Base-by-base conservation (phyloP, 92 coral and sea anemone genomes). In the Porites cylindrica region DNA sequence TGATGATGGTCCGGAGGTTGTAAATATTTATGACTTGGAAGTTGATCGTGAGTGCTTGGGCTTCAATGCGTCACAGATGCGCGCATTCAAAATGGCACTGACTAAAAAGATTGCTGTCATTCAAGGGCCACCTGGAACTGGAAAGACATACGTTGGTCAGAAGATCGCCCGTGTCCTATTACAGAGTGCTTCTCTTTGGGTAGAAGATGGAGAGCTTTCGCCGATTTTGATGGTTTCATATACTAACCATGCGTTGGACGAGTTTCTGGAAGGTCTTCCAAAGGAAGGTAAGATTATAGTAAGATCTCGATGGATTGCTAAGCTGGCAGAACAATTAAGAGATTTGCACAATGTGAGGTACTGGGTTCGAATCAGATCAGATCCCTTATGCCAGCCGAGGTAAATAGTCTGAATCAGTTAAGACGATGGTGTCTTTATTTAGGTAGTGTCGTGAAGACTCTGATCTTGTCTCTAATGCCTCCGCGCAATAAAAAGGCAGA, bases 121-220 rank as follows among this genome's bases (percentile, higher is more conserved):
- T 18, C 98, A 96, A 77, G 98, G 98, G 2, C 98, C 98, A 1
- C 98, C 98, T 1, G 98, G 98, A 12, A 96, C 98, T 32, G 98
- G 98, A 23, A 96, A 96, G 82, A 96, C 98, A 7, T 94, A 96
- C 75, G 93, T 96, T 51, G 98, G 98, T 50, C 91, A 80, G 18
- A 96, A 94, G 88, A 96, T 96, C 47, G 98, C 96, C 9, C 96
- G 85, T 64, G 92, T 89, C 23, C 90, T 96, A 20, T 81, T 92
- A 68, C 84, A 82, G 61, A 96, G 88, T 84, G 9, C 78, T 21
- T 16, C 73, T 13, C 65, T 92, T 53, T 91, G 96, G 97, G 69
- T 75, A 26, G 85, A 66, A 16, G 84, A 66, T 1, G 78, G 8
- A 7, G 62, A 63, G 14, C 53, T 18, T 20, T 83, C 91, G 7